phyloP scores from a whole-genome alignment of 2,113 vertebrate genomes.

The Trichomycterus rosablanca region DNA sequence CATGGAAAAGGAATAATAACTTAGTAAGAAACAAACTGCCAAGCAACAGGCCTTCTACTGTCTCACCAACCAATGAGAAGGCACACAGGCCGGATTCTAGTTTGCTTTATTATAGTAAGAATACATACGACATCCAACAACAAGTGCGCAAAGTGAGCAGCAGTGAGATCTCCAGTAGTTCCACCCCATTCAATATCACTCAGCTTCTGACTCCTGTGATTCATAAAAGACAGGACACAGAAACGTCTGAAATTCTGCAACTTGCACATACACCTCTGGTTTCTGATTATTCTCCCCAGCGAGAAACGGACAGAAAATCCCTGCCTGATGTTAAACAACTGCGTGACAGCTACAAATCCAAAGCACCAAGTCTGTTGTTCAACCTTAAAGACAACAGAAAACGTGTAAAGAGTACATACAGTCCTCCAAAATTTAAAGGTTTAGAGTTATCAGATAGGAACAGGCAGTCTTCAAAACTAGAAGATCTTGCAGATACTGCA shows the following conservation, averaged over 20 bases:
- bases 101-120: slow-evolving; percentile 35
- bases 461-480: slow-evolving; percentile 55
- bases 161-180: slow-evolving; percentile 33
- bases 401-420: slow-evolving; percentile 86
- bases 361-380: slow-evolving; percentile 84
- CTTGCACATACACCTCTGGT: slow-evolving; percentile 56
- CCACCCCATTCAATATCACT: slow-evolving; percentile 75
- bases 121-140: slow-evolving; percentile 20
- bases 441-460: slow-evolving; percentile 62
- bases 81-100: slow-evolving; percentile 56
- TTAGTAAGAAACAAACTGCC: slow-evolving; percentile 56
- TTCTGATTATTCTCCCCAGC: slow-evolving; percentile 18
- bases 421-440: slow-evolving; percentile 69
- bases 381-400: slow-evolving; percentile 93
- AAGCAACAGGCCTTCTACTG: slow-evolving; percentile 62
- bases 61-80: slow-evolving; percentile 64
- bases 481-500: slow-evolving; percentile 53
- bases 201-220: slow-evolving; percentile 77
- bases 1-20: slow-evolving; percentile 71
- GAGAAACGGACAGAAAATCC: slow-evolving; percentile 51
- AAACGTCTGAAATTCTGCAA: slow-evolving; percentile 50
- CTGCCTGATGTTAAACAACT: slow-evolving; percentile 52
- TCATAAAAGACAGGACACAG: slow-evolving; percentile 63
- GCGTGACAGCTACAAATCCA: slow-evolving; percentile 75
- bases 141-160: slow-evolving; percentile 36